A percentile compares a stretch with the other conserved stretches of the same genome.
Conservation (phyloP, 1,140 invertebrate genomes). For the Pseudomyrmex gracilis region DNA sequence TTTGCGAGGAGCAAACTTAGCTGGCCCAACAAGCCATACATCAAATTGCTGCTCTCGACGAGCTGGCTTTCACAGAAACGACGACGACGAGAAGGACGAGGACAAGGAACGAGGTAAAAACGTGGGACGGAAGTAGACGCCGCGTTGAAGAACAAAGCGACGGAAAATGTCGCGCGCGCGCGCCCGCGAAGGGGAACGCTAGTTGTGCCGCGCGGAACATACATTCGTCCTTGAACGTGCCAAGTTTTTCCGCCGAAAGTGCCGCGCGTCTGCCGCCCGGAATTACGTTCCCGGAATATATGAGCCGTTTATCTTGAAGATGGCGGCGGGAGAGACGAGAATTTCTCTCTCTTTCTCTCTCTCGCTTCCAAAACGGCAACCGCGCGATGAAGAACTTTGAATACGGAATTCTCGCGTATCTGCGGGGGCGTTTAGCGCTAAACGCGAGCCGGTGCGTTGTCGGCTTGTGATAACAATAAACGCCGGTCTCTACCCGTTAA, state of each 20-base stretch:
- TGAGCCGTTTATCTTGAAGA: constrained; percentile 56
- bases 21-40: constrained; percentile 57
- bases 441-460: constrained; percentile 32
- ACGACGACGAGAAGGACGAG: background rate
- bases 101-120: constrained; percentile 33
- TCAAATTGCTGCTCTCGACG: constrained; percentile 40
- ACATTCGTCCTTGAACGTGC: constrained; percentile 59
- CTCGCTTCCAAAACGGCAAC: background rate
- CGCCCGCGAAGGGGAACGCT: constrained; percentile 15
- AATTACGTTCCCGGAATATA: constrained; percentile 51
- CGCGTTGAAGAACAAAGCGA: constrained; percentile 37
- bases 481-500: background rate
- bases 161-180: constrained; percentile 42
- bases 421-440: constrained; percentile 23
- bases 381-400: constrained; percentile 49
- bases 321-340: constrained; percentile 13
- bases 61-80: background rate
- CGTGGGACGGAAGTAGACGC: constrained; percentile 29
- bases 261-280: constrained; percentile 17
- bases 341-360: too few species aligned
- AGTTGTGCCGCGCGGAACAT: constrained; percentile 49
- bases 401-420: constrained; percentile 41
- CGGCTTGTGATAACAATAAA: constrained; percentile 42
- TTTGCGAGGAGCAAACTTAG: constrained; percentile 59
- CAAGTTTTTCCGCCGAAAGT: constrained; percentile 54